These are phyloP conservation scores for Galaxias olidus DNA, from an alignment of 2,797 vertebrate genomes.

Conservation along the genomic window DNA sequence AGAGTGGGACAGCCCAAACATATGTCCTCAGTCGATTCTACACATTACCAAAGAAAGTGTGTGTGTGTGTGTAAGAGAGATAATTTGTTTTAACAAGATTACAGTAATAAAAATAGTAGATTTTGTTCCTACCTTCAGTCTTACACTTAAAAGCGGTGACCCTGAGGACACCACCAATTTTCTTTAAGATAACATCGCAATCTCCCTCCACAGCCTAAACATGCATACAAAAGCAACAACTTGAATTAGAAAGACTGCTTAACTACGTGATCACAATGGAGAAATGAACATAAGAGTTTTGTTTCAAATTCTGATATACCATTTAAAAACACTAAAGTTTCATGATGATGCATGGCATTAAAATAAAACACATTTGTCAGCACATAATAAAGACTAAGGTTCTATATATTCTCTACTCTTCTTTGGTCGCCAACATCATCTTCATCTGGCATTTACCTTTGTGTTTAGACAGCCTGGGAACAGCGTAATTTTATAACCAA, in stretches of 20 bases:
- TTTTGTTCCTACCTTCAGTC: slow-evolving; percentile 67
- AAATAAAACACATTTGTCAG: too few relatives aligned
- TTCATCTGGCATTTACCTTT: too few relatives aligned
- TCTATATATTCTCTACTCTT: too few relatives aligned
- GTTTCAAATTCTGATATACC: too few relatives aligned
- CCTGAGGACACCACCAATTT: slow-evolving; percentile 49
- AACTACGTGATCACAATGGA: too few relatives aligned
- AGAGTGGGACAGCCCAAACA: slow-evolving; percentile 65
- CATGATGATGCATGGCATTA: too few relatives aligned
- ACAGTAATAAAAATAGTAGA: not conserved
- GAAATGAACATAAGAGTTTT: too few relatives aligned
- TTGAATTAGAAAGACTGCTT: not conserved
- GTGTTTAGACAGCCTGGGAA: too few relatives aligned
- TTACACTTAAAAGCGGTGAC: slow-evolving; percentile 77
- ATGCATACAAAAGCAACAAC: slow-evolving; percentile 13
- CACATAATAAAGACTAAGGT: too few relatives aligned
- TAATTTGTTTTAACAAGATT: not conserved
- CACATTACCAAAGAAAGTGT: slow-evolving; percentile 19
- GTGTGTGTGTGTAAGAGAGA: not conserved
- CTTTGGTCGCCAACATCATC: too few relatives aligned
- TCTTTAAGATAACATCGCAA: slow-evolving; percentile 73
- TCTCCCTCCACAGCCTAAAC: slow-evolving; percentile 76
- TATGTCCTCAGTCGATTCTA: slow-evolving; percentile 65
- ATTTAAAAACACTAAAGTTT: too few relatives aligned
- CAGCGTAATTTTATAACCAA: too few relatives aligned